Base-by-base conservation (phyloP, 1,140 invertebrate genomes). In the Eufriesea mexicana region DNA sequence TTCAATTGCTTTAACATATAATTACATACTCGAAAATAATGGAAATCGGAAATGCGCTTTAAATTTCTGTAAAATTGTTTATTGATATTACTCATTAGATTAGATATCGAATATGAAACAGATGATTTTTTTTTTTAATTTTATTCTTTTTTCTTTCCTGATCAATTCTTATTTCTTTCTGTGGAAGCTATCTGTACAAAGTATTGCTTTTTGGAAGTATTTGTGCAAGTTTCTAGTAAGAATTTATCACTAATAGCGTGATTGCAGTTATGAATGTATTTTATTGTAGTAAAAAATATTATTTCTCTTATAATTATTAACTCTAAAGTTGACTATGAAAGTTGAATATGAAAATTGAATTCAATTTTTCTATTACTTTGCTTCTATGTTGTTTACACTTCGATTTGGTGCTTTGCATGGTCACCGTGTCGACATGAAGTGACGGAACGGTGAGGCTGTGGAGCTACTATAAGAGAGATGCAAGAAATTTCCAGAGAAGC, bases 381-480 rank as follows among this genome's bases (percentile, higher is more conserved):
- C 91, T 90, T 92, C 86, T 89, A 92, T 92, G 89, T 91, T 92
- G 90, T 94, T 93, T 93, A 94, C 90, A 89, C 91, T 93, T 90
- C 91, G 89, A 91, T 93, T 92, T 94, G 90, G 92, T 94, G 92
- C 93, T 94, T 94, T 94, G 93, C 93, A 94, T 94, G 93, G 92
- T 89, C 91, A 88, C 89, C 90, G 86, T 90, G 66, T 84, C 86
- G 71, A 90, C 89, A 71, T 80, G 88, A 91, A 94, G 93, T 87
- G 93, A 94, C 86, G 93, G 93, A 86, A 94, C 92, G 28, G 91
- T 94, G 83, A 91, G 88, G 85, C 90, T 94, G n/a, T 94, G 94
- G 94, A 94, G 89, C 85, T 93, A 92, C 90, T 90, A 86, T 90
- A 94, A 91, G 84, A 92, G 89, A 90, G 93, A 93, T 81, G 59